A percentile compares a stretch with the other conserved stretches of the same genome.
Conservation (phyloP, 2,888 invertebrate genomes). For the Micoletzkya japonica region DNA sequence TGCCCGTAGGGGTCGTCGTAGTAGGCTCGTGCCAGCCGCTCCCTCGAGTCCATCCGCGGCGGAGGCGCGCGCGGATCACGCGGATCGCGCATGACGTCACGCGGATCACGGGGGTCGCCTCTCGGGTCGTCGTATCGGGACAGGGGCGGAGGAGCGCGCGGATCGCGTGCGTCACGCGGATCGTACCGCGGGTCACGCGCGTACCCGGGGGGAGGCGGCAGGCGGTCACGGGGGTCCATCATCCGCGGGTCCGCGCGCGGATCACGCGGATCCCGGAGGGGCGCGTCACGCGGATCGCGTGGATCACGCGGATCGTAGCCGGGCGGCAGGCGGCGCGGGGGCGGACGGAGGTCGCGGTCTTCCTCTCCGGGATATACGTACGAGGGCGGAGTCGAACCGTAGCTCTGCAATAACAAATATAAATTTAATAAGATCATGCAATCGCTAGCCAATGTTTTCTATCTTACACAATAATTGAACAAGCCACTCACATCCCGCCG, state of each 20-base stretch:
- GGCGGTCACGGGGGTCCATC: background rate
- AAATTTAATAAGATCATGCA: too few relatives aligned
- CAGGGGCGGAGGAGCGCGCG: background rate
- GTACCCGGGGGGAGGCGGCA: too few relatives aligned
- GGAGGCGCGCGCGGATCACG: too few relatives aligned
- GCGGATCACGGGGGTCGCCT: background rate
- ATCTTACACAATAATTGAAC: too few relatives aligned
- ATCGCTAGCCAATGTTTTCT: too few relatives aligned
- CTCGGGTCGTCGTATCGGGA: background rate
- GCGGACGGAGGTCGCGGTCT: background rate
- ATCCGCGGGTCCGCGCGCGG: slow-evolving; percentile 19
- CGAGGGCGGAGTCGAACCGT: too few relatives aligned
- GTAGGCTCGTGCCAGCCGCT: slow-evolving; percentile 4
- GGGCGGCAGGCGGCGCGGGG: slow-evolving; percentile 1
- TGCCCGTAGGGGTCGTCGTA: slow-evolving; percentile 7
- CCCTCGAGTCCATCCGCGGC: background rate
- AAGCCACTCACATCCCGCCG: too few relatives aligned
- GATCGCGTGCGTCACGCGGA: background rate
- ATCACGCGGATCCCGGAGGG: too few relatives aligned
- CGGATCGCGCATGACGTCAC: slow-evolving; percentile 2
- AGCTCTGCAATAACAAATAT: too few relatives aligned
- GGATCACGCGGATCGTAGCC: slow-evolving; percentile 10
- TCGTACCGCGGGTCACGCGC: slow-evolving; percentile 15
- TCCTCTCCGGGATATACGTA: too few relatives aligned
- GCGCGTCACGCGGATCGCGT: slow-evolving; percentile 3